A percentile compares a stretch with the other conserved stretches of the same genome.
Conservation (phyloP, 2,888 invertebrate genomes). For the Opisthograptis luteolata region DNA sequence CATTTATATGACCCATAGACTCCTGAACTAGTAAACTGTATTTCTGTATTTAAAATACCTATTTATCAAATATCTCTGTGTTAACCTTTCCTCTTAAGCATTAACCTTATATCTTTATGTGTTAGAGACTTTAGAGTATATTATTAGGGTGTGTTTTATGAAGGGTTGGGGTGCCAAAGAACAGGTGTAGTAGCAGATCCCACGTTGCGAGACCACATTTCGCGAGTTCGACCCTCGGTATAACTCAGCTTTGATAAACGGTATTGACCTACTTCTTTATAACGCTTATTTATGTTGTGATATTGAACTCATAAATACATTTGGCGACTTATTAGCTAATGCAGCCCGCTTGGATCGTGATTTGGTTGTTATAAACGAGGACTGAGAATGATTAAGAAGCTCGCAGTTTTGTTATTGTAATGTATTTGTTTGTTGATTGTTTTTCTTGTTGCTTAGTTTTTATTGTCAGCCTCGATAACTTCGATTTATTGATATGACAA, state of each 20-base stretch:
- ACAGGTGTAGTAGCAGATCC: slow-evolving; percentile 54
- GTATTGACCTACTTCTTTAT: slow-evolving; percentile 43
- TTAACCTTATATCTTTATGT: slow-evolving; percentile 16
- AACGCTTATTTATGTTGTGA: slow-evolving; percentile 37
- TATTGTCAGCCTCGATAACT: background rate
- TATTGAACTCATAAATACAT: slow-evolving; percentile 41
- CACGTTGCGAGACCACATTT: slow-evolving; percentile 52
- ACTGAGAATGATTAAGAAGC: background rate
- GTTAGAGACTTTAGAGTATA: slow-evolving; percentile 26
- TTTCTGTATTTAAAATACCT: no score
- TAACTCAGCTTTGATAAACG: slow-evolving; percentile 41
- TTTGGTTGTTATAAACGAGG: slow-evolving; percentile 1
- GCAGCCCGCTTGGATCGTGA: slow-evolving; percentile 28
- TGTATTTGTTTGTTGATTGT: background rate
- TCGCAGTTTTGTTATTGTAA: background rate
- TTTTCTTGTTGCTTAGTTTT: background rate
- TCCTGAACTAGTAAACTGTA: no score
- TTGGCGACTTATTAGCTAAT: slow-evolving; percentile 36
- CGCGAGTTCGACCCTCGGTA: slow-evolving; percentile 44
- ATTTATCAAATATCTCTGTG: no score
- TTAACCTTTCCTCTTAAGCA: no score
- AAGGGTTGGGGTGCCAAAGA: slow-evolving; percentile 48
- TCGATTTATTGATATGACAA: background rate
- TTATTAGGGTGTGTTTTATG: slow-evolving; percentile 1
- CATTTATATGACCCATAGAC: no score